Conservation (phyloP, 2,113 vertebrate genomes). For the Ptilorrhoa leucosticta region DNA sequence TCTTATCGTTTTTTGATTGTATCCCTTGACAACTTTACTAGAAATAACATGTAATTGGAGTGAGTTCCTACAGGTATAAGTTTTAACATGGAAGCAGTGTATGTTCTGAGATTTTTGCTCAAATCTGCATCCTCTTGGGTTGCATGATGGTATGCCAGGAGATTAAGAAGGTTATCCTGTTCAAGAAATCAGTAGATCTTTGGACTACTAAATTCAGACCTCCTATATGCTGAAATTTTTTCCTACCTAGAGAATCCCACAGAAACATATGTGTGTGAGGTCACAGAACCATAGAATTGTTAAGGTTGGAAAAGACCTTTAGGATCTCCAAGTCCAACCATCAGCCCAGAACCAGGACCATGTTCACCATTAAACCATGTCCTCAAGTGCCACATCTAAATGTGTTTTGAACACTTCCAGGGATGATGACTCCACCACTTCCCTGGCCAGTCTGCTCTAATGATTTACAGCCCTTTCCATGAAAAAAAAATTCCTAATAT, state of each 20-base stretch:
- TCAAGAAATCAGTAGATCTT: neutral
- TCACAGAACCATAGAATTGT: accelerated
- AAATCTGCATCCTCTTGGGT: neutral
- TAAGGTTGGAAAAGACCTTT: neutral
- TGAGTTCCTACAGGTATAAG: neutral
- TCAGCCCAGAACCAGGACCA: neutral
- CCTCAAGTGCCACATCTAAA: neutral
- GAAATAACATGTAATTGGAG: neutral
- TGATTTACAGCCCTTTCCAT: neutral
- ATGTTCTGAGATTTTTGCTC: neutral
- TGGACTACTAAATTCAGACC: neutral
- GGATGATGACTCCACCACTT: neutral
- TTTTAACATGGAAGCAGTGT: neutral
- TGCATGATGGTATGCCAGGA: neutral
- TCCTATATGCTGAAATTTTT: neutral
- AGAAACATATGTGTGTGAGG: neutral
- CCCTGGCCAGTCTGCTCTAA: neutral
- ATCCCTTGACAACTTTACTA: neutral
- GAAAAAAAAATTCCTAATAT: neutral
- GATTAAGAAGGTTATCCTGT: neutral
- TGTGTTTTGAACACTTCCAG: neutral
- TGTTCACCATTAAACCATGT: neutral
- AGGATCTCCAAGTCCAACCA: neutral
- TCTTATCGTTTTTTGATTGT: neutral
- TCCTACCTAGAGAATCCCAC: neutral